These are phyloP conservation scores for Panthera tigris DNA, from an alignment of 2,113 vertebrate genomes.

Conservation along the genomic window DNA sequence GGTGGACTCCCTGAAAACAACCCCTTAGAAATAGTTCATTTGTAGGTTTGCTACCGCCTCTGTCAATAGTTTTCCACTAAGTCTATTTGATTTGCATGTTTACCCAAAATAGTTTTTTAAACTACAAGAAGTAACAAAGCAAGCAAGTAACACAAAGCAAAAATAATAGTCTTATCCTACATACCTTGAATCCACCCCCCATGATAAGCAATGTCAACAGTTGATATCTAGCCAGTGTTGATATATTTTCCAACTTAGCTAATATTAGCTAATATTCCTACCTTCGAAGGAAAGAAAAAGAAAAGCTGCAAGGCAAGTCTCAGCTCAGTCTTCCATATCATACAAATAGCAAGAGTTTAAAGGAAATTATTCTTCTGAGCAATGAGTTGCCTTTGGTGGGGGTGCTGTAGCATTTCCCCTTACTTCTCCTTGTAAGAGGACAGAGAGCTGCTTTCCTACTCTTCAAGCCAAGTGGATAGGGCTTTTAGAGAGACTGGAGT, in stretches of 20 bases:
- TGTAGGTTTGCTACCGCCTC: background rate
- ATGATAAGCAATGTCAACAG: background rate
- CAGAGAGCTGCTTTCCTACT: background rate
- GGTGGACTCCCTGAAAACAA: background rate
- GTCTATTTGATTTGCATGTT: conserved; percentile 42
- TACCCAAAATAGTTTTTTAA: background rate
- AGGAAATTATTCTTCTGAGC: background rate
- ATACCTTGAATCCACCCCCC: background rate
- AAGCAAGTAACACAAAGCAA: background rate
- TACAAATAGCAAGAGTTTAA: background rate
- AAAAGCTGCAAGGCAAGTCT: background rate
- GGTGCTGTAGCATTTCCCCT: background rate
- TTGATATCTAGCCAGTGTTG: background rate
- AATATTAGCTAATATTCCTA: background rate
- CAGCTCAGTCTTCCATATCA: background rate
- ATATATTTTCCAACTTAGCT: background rate
- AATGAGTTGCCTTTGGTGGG: background rate
- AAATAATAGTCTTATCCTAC: background rate
- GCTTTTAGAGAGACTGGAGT: background rate
- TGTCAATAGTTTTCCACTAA: background rate
- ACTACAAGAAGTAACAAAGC: background rate
- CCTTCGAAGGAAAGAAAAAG: background rate
- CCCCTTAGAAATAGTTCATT: background rate
- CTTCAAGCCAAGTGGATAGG: background rate
- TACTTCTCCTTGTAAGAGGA: background rate